These are phyloP conservation scores for Synergus umbraculus DNA, from an alignment of 2,888 invertebrate species.

Conservation along the genomic window DNA sequence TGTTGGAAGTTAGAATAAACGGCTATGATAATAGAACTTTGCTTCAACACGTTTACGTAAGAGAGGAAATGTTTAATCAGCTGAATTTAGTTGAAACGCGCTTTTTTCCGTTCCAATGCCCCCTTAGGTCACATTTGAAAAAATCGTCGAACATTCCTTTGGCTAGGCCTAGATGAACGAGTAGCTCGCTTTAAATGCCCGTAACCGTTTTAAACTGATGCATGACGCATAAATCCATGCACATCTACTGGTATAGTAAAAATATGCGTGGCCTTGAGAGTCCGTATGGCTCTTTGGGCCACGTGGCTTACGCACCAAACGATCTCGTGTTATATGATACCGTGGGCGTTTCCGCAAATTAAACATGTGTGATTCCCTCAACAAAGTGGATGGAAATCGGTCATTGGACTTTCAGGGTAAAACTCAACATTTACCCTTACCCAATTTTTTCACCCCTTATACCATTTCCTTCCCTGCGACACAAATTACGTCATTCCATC, in stretches of 20 bases:
- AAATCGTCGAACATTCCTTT: not conserved
- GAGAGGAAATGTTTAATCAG: conserved; percentile 11
- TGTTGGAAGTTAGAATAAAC: no score
- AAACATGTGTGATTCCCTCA: conserved; percentile 47
- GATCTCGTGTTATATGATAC: conserved; percentile 58
- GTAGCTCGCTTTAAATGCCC: conserved; percentile 2
- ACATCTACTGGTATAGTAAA: conserved; percentile 35
- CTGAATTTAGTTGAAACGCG: not conserved
- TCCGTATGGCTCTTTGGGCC: conserved; percentile 43
- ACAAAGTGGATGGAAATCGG: conserved; percentile 36
- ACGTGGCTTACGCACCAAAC: conserved; percentile 55
- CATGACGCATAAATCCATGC: conserved; percentile 33
- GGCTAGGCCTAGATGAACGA: conserved; percentile 6
- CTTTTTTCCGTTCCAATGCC: not conserved
- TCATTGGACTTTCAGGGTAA: not conserved
- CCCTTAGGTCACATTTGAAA: not conserved
- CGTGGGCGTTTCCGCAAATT: conserved; percentile 65
- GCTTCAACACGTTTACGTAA: not conserved
- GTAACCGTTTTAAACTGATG: not conserved
- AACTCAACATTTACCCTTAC: not conserved
- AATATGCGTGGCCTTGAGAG: conserved; percentile 38
- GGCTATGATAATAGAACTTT: no score
- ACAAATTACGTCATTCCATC: conserved; percentile 5
- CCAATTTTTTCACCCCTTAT: not conserved
- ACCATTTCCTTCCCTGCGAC: not conserved